Evolutionary conservation across 2,888 invertebrate species (phyloP), one percentile per base, ranked within the genome.

Genomic region (Phortica okadai): DNA sequence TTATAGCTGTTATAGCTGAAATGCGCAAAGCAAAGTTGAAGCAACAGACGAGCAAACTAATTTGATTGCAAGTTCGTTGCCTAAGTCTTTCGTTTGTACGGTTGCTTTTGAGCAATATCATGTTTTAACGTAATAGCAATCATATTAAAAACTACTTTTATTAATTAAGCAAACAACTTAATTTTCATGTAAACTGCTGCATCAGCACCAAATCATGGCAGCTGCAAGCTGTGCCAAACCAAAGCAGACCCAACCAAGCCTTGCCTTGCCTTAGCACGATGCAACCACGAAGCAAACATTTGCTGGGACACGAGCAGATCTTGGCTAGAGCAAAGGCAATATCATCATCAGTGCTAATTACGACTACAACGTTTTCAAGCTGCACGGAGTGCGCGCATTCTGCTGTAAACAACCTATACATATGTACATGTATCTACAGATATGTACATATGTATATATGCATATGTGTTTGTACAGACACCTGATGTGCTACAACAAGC

Each of bases 91-190:
- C 77, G 80, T 77, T 50, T 50, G 41, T 82, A 25, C 33, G 72
- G 11, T 64, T 42, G 41, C 7, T 66, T 7, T 66, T 42, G 66
- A 11, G 50, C 14, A 8, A 14, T 50, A 2, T 25, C 25, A 62
- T 62, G 25, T 62, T 50, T 50, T 14, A 50, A 14, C 59, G 81
- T 85, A 84, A 85, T 85, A 79, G 76, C 78, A 79, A 81, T 83
- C 84, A 56, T 85, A 87, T 86, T 87, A 87, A 85, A 86, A 87
- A 85, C 85, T 82, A 87, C 85, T 86, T 86, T 86, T 87, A 87
- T 86, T 87, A 86, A 86, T 87, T 86, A 86, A 84, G 81, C 82
- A 87, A 86, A 86, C 86, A 87, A 84, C 87, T 87, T 87, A 87
- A 86, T 87, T 87, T 82, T 79, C 79, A 77, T 84, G 86, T 86